Conservation (phyloP, 2,888 invertebrate species). For the Heteropelma amictum region DNA sequence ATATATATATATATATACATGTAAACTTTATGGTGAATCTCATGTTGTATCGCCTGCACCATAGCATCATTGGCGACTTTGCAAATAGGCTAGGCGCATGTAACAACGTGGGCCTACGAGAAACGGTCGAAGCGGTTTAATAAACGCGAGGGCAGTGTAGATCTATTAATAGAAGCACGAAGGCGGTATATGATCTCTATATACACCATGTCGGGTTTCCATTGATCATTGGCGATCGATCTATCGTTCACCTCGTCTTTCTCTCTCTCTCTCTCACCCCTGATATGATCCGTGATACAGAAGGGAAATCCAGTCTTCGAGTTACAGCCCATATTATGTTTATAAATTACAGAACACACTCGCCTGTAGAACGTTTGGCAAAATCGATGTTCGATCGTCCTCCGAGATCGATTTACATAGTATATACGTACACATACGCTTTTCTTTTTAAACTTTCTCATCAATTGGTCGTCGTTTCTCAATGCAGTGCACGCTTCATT, state of each 20-base stretch:
- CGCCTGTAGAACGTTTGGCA: conserved; percentile 9
- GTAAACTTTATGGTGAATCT: background rate
- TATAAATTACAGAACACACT: conserved; percentile 22
- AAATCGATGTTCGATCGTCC: conserved; percentile 26
- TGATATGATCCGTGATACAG: conserved; percentile 24
- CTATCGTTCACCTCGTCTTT: conserved; percentile 32
- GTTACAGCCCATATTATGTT: conserved; percentile 21
- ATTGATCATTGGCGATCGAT: conserved; percentile 55
- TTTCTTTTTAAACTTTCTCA: conserved; percentile 11
- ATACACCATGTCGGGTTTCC: conserved; percentile 42
- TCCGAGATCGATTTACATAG: conserved; percentile 22
- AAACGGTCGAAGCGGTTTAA: conserved; percentile 52
- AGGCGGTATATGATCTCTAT: conserved; percentile 52
- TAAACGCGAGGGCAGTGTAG: conserved; percentile 53
- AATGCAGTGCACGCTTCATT: conserved; percentile 13
- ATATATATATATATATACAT: background rate
- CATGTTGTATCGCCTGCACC: background rate
- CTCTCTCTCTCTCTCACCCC: background rate
- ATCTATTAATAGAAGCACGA: conserved; percentile 61
- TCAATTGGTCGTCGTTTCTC: conserved; percentile 20
- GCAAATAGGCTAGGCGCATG: conserved; percentile 23
- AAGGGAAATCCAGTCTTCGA: conserved; percentile 43
- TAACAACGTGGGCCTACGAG: conserved; percentile 50
- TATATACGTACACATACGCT: no score
- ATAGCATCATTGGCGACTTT: conserved; percentile 30